Percentiles rank a stretch among this genome's conserved stretches.
Evolutionary conservation across 2,113 vertebrate genomes (phyloP).

Genomic region (Colinus virginianus): DNA sequence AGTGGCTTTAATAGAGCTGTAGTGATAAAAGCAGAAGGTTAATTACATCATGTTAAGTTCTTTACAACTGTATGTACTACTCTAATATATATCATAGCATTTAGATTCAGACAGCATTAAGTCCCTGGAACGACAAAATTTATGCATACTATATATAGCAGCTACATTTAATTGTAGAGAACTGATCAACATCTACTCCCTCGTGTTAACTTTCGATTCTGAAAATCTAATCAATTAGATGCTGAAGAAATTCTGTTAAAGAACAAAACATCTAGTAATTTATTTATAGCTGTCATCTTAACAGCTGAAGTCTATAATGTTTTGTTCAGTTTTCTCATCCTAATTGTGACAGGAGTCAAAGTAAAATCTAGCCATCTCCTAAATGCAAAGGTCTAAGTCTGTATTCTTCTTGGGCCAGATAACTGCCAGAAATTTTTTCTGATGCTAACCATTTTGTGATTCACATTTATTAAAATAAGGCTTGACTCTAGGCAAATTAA

Average conservation of each 20-base stretch:
- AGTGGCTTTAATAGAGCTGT: background rate
- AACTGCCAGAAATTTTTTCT: too few species aligned
- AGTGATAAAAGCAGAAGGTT: background rate
- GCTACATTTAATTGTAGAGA: constrained; percentile 8
- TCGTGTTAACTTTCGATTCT: background rate
- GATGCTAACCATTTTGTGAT: background rate
- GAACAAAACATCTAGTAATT: background rate
- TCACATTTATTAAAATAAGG: background rate
- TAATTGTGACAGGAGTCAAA: background rate
- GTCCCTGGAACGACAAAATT: background rate
- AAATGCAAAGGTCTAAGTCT: background rate
- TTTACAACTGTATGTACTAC: background rate
- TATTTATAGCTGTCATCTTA: background rate
- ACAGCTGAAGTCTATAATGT: background rate
- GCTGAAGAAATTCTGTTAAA: background rate
- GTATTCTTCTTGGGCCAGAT: too few species aligned
- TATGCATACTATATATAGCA: background rate
- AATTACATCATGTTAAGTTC: background rate
- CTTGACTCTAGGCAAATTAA: constrained; percentile 20
- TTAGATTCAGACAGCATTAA: background rate
- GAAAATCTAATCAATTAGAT: background rate
- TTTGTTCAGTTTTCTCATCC: background rate
- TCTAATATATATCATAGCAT: background rate
- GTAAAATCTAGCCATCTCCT: background rate
- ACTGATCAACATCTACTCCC: background rate